These are phyloP conservation scores for Trichonephila clavipes DNA, from an alignment of 1,140 invertebrate species.

Conservation along the genomic window DNA sequence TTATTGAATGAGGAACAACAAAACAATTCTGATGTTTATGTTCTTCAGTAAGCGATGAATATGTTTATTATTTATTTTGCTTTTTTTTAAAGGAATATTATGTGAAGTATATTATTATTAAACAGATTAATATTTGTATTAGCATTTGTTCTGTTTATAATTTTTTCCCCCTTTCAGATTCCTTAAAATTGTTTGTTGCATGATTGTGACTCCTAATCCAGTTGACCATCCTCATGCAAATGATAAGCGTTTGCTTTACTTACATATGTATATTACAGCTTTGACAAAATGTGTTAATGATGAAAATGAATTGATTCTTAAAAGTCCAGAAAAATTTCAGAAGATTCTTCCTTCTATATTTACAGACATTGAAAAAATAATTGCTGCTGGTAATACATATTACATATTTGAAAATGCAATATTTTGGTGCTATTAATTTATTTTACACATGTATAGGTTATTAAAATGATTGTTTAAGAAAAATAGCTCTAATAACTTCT, in stretches of 20 bases:
- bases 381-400: conserved; percentile 35
- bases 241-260: conserved; percentile 25
- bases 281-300: not conserved
- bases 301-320: conserved; percentile 20
- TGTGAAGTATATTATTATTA: no score
- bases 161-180: conserved; percentile 40
- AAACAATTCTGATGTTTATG: conserved; percentile 35
- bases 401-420: not conserved
- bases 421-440: no score
- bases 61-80: no score
- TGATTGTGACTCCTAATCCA: not conserved
- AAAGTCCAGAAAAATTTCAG: conserved; percentile 14
- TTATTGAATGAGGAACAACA: conserved; percentile 42
- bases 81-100: no score
- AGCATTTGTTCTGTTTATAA: no score
- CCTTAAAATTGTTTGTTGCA: conserved; percentile 55
- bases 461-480: no score
- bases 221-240: not conserved
- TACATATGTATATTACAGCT: conserved; percentile 32
- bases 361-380: conserved; percentile 49
- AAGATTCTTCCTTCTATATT: conserved; percentile 33
- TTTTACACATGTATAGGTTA: no score
- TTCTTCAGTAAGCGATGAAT: conserved; percentile 56
- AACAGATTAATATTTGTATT: no score
- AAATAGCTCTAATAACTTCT: no score